Percentiles rank a stretch among this genome's conserved stretches.
Conservation (phyloP, 64 coral and sea anemone species). For the Orbicella faveolata region DNA sequence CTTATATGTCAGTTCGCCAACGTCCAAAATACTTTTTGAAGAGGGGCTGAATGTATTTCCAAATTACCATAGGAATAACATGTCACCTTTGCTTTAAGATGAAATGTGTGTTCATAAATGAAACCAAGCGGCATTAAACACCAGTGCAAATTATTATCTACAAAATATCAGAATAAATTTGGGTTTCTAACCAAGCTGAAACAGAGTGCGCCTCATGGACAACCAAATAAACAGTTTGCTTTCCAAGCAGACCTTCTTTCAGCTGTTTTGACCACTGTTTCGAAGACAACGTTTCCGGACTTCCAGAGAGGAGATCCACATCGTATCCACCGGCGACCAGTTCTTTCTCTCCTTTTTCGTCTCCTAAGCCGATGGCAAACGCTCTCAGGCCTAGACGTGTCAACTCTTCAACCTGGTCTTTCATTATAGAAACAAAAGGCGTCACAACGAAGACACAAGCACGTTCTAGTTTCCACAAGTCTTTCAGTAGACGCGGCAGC, state of each 20-base stretch:
- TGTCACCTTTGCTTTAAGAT: neutral
- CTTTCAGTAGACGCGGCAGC: too few relatives aligned
- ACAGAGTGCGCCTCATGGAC: conserved; percentile 38
- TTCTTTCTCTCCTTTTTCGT: neutral
- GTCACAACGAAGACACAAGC: too few relatives aligned
- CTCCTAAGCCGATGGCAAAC: neutral
- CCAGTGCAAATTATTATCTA: neutral
- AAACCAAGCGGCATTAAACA: neutral
- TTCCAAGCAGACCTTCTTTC: conserved; percentile 23
- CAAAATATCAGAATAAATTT: neutral
- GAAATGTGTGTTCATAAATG: neutral
- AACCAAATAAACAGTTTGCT: conserved; percentile 31
- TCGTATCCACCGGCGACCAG: neutral
- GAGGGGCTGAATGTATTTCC: too few relatives aligned
- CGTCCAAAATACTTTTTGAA: neutral
- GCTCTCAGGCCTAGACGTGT: neutral
- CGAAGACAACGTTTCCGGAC: conserved; percentile 25
- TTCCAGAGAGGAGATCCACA: conserved; percentile 25
- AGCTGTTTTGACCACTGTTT: conserved; percentile 27
- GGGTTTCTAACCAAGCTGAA: conserved; percentile 40
- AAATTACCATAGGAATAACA: too few relatives aligned
- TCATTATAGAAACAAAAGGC: neutral
- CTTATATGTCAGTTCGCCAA: too few relatives aligned
- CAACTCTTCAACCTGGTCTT: conserved; percentile 20
- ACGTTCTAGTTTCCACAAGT: too few relatives aligned